Evolutionary conservation across 1,140 invertebrate species (phyloP).

Genomic region (Drosophila melanica): DNA sequence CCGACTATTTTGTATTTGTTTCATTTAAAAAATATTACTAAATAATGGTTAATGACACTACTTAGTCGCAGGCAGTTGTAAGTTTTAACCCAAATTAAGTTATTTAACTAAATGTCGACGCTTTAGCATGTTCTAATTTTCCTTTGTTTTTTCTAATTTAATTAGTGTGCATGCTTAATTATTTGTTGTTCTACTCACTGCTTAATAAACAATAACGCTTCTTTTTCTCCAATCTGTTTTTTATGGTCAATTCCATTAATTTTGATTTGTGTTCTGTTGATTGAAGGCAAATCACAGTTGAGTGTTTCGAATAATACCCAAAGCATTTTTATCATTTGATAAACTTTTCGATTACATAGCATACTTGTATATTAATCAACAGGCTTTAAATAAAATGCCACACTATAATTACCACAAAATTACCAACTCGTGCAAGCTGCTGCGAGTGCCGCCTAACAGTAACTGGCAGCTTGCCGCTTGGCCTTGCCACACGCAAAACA

Average conservation of each 20-base stretch:
- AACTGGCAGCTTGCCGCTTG: constrained; percentile 68
- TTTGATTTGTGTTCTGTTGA: constrained; percentile 41
- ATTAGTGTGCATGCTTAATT: constrained; percentile 32
- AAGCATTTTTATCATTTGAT: constrained; percentile 53
- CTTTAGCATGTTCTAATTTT: constrained; percentile 38
- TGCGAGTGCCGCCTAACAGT: constrained; percentile 46
- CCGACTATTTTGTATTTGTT: constrained; percentile 30
- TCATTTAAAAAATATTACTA: constrained; percentile 11
- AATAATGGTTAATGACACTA: constrained; percentile 29
- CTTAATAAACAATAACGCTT: constrained; percentile 4
- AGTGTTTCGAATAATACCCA: constrained; percentile 58
- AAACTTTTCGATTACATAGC: constrained; percentile 46
- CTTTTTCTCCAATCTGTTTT: constrained; percentile 21
- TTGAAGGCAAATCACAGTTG: constrained; percentile 76
- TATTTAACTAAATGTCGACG: constrained; percentile 37
- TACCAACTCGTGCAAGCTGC: neutral
- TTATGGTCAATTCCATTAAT: constrained; percentile 32
- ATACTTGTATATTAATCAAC: constrained; percentile 33
- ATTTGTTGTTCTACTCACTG: neutral
- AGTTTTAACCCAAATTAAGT: constrained; percentile 52
- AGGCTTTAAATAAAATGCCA: constrained; percentile 39
- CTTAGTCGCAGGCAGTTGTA: constrained; percentile 75
- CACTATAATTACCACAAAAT: constrained; percentile 11
- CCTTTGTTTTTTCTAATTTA: constrained; percentile 8
- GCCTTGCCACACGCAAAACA: constrained; percentile 51